phyloP scores from a whole-genome alignment of 1,140 invertebrate genomes.

The Drosophila guanche region DNA sequence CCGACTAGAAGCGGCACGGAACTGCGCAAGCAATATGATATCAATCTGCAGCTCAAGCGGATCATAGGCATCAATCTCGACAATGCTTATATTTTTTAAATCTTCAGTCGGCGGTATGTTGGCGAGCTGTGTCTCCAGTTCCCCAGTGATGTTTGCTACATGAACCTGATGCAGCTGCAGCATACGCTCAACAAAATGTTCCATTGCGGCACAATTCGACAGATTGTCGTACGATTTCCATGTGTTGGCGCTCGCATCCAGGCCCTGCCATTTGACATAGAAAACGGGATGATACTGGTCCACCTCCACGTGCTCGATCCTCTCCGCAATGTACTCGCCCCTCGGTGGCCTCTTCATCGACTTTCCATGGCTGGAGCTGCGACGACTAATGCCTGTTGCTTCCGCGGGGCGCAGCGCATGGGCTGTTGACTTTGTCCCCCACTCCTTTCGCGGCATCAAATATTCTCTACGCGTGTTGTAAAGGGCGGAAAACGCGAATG shows the following conservation, averaged over 20 bases:
- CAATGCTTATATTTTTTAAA: conserved; percentile 37
- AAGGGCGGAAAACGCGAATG: conserved; percentile 55
- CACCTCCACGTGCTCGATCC: conserved; percentile 87
- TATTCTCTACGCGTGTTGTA: conserved; percentile 69
- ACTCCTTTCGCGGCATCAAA: conserved; percentile 64
- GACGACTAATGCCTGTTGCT: conserved; percentile 14
- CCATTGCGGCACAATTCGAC: conserved; percentile 86
- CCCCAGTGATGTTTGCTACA: conserved; percentile 21
- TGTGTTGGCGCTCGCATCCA: conserved; percentile 88
- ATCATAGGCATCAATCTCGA: conserved; percentile 61
- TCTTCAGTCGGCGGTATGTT: conserved; percentile 10
- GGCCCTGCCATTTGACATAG: conserved; percentile 94
- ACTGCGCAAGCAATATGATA: conserved; percentile 71
- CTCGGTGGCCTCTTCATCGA: conserved; percentile 47
- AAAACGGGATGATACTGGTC: conserved; percentile 86
- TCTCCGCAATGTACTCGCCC: conserved; percentile 89
- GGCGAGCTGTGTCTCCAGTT: conserved; percentile 39
- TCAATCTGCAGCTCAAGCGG: conserved; percentile 55
- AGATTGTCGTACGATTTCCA: conserved; percentile 94
- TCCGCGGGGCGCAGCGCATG: conserved; percentile 4
- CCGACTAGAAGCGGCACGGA: conserved; percentile 52
- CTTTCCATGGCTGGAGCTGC: conserved; percentile 51
- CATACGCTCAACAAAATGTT: conserved; percentile 84
- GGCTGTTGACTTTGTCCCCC: background rate
- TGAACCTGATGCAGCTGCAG: conserved; percentile 32